phyloP scores from a whole-genome alignment of 2,113 vertebrate species.

The Oxyruncus cristatus region DNA sequence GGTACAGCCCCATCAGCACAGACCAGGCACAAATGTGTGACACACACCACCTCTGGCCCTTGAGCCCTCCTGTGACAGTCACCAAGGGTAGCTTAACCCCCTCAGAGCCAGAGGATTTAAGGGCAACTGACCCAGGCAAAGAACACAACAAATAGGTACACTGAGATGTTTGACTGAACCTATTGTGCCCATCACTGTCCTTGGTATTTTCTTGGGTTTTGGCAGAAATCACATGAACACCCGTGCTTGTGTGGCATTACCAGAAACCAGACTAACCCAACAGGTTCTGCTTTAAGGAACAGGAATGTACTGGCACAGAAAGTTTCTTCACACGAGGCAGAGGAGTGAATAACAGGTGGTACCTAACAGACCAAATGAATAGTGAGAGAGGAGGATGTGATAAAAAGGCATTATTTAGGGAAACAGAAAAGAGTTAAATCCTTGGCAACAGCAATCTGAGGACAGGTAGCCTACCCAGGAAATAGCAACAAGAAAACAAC shows the following conservation, averaged over 20 bases:
- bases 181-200: fast-evolving
- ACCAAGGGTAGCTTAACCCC: not conserved
- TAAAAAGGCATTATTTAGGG: constrained; percentile 15
- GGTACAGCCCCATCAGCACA: fast-evolving
- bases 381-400: constrained; percentile 7
- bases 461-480: not conserved
- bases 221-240: not conserved
- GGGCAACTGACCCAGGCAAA: not conserved
- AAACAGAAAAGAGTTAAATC: not conserved
- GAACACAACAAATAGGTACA: not conserved
- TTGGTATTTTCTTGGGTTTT: not conserved
- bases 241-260: not conserved
- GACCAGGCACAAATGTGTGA: not conserved
- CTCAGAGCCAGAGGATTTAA: not conserved
- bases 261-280: not conserved
- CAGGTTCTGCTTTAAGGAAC: not conserved
- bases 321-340: not conserved
- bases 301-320: not conserved
- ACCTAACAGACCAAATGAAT: not conserved
- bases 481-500: not conserved
- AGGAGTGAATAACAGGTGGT: not conserved
- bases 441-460: not conserved
- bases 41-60: not conserved
- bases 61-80: not conserved
- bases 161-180: not conserved